Evolutionary conservation across 2,888 invertebrate species (phyloP).

Genomic region (Quadriops clusia): DNA sequence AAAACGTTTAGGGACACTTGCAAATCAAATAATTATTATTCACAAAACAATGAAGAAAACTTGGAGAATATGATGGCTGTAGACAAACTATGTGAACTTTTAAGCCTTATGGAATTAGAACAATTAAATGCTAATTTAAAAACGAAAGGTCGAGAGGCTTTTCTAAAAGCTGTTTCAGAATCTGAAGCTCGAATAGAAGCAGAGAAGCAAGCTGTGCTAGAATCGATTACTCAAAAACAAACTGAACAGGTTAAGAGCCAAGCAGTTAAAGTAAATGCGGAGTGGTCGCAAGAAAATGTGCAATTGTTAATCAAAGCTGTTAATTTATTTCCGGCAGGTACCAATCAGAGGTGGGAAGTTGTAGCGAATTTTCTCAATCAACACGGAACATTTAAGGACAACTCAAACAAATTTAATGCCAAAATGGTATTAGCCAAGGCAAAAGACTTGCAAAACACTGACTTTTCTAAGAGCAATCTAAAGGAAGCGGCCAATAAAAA

Average conservation of each 20-base stretch:
- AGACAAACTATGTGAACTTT: constrained; percentile 79
- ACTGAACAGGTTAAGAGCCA: constrained; percentile 27
- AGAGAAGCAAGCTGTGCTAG: constrained; percentile 54
- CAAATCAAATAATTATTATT: constrained; percentile 73
- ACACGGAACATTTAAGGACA: constrained; percentile 50
- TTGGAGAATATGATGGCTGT: constrained; percentile 81
- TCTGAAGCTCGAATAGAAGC: constrained; percentile 67
- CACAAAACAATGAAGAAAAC: constrained; percentile 56
- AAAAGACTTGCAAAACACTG: constrained; percentile 83
- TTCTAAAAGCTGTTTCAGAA: constrained; percentile 53
- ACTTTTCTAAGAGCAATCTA: constrained; percentile 70
- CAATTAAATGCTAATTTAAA: constrained; percentile 61
- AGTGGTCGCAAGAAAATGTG: constrained; percentile 78
- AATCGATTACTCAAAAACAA: constrained; percentile 40
- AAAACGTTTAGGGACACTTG: constrained; percentile 69
- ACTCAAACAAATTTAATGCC: constrained; percentile 55
- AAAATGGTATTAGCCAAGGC: constrained; percentile 93
- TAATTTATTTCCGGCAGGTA: constrained; percentile 94
- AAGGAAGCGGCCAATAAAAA: constrained; percentile 85
- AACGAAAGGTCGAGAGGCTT: constrained; percentile 51
- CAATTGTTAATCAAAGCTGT: constrained; percentile 92
- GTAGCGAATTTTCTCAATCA: constrained; percentile 94
- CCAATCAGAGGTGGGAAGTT: constrained; percentile 86
- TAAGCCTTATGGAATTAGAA: constrained; percentile 60
- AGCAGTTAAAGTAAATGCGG: constrained; percentile 42